phyloP scores from a whole-genome alignment of 2,797 vertebrate species.

The Knipowitschia caucasica region DNA sequence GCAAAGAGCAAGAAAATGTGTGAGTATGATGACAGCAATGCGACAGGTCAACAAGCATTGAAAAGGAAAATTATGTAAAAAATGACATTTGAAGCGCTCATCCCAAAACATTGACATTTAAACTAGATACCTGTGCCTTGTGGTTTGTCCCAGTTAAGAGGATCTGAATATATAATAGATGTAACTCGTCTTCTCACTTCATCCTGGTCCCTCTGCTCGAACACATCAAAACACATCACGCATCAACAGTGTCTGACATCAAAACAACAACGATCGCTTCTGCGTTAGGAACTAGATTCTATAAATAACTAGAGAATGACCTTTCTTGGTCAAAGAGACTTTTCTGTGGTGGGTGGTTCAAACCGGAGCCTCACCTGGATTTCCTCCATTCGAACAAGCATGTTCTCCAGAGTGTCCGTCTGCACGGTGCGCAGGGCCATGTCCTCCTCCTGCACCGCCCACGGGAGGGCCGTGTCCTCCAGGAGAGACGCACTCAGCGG shows the following conservation, averaged over 20 bases:
- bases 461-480: constrained; percentile 63
- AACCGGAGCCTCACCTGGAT: constrained; percentile 82
- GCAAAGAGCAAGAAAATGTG: constrained; percentile 13
- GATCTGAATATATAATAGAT: constrained; percentile 82
- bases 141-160: constrained; percentile 68
- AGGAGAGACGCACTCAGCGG: constrained; percentile 59
- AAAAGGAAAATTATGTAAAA: constrained; percentile 4
- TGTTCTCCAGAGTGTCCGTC: constrained; percentile 77
- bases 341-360: constrained; percentile 18
- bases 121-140: constrained; percentile 50
- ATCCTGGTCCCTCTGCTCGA: constrained; percentile 84
- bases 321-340: constrained; percentile 36
- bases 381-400: constrained; percentile 93
- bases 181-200: constrained; percentile 83
- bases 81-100: constrained; percentile 47
- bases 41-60: background rate
- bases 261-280: background rate
- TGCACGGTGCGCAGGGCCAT: constrained; percentile 48
- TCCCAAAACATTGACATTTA: constrained; percentile 50
- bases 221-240: constrained; percentile 13
- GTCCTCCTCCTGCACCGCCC: constrained; percentile 53
- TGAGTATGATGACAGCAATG: constrained; percentile 1
- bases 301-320: constrained; percentile 46
- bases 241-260: background rate
- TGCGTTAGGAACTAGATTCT: constrained; percentile 27